Percentiles rank a stretch among this genome's conserved stretches.
Evolutionary conservation across 2,888 invertebrate genomes (phyloP).

Genomic region (Unio pictorum): DNA sequence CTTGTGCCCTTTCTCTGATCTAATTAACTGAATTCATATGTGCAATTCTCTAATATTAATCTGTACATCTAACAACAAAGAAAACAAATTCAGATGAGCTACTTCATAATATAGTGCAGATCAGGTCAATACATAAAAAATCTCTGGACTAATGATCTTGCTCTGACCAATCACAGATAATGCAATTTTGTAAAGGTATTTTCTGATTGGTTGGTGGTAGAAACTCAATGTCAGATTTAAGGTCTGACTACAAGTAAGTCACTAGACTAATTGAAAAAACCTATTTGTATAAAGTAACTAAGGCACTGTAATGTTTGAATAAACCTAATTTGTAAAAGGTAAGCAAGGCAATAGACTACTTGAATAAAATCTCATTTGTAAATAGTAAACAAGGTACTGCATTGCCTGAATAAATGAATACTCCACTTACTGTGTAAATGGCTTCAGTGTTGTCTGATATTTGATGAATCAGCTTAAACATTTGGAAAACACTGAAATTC

Average conservation of each 20-base stretch:
- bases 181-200: no score
- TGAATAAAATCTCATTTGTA: background rate
- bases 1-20: no score
- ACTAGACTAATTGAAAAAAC: background rate
- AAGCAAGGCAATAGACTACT: background rate
- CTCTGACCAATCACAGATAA: no score
- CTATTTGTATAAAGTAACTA: background rate
- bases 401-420: background rate
- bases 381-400: background rate
- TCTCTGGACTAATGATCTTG: no score
- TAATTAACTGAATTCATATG: no score
- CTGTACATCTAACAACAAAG: no score
- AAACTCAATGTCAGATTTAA: background rate
- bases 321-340: background rate
- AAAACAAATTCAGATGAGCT: no score
- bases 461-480: slow-evolving; percentile 61
- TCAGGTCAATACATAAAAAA: no score
- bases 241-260: background rate
- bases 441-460: slow-evolving; percentile 56
- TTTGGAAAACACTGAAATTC: slow-evolving; percentile 54
- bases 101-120: no score
- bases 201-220: no score
- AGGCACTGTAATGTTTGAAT: background rate
- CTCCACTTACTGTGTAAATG: slow-evolving; percentile 49
- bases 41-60: no score